Evolutionary conservation across 1,140 invertebrate species (phyloP).

Genomic region (Drosophila cardini): DNA sequence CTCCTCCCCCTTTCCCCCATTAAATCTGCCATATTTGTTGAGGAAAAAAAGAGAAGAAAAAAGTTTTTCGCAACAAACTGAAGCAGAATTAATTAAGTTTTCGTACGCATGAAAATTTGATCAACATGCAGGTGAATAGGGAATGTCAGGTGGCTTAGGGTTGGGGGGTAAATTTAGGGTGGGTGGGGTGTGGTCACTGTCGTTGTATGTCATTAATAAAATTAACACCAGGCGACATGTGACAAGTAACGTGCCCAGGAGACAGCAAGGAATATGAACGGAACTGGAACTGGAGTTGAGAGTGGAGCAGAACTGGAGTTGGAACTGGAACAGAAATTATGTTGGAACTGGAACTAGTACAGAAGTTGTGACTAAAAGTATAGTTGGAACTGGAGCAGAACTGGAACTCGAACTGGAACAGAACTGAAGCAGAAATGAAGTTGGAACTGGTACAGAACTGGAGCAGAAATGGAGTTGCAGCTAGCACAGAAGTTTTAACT

Average conservation of each 20-base stretch:
- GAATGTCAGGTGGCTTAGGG: neutral
- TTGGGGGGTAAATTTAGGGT: too few species aligned
- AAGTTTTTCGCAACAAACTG: conserved; percentile 77
- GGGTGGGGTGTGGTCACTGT: conserved; percentile 42
- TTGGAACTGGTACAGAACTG: too few species aligned
- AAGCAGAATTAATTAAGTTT: conserved; percentile 82
- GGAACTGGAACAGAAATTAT: too few species aligned
- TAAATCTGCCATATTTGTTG: conserved; percentile 60
- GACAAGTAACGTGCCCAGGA: conserved; percentile 14
- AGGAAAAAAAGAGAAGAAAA: conserved; percentile 4
- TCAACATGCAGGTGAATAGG: conserved; percentile 41
- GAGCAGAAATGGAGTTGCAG: too few species aligned
- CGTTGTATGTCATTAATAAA: conserved; percentile 84
- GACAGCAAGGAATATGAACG: neutral
- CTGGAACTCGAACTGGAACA: neutral
- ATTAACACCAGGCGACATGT: conserved; percentile 74
- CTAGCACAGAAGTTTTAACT: too few species aligned
- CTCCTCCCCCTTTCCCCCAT: neutral
- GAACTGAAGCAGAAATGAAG: conserved; percentile 30
- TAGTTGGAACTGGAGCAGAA: neutral
- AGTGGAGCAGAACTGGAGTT: too few species aligned
- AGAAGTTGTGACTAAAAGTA: too few species aligned
- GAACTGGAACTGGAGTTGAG: conserved; percentile 6
- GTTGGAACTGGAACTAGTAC: neutral
- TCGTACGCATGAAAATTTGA: conserved; percentile 78